Percentiles rank a stretch among this genome's conserved stretches.
Evolutionary conservation across 2,113 vertebrate genomes (phyloP).

Genomic region (Emydura subglobosa): DNA sequence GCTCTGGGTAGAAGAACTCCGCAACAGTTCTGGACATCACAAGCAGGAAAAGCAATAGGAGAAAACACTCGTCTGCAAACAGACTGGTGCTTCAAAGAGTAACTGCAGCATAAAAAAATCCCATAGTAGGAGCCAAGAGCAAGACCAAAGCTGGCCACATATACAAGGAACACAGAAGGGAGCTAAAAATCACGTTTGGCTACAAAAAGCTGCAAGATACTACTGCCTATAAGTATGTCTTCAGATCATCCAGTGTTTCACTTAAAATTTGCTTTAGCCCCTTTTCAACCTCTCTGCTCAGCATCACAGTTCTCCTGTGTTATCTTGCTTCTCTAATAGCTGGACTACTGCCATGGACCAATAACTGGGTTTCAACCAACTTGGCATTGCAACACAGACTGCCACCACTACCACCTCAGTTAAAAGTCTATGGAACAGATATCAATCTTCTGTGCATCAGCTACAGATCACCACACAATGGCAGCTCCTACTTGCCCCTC

Average conservation of each 20-base stretch:
- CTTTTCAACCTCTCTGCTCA: neutral
- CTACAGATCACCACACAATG: neutral
- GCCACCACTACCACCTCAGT: neutral
- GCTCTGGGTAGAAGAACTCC: neutral
- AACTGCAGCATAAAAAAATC: neutral
- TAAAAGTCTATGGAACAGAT: neutral
- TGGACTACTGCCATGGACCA: neutral
- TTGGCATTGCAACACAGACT: neutral
- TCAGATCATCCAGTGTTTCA: neutral
- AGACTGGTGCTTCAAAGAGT: neutral
- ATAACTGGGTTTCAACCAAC: rapidly evolving
- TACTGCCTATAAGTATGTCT: neutral
- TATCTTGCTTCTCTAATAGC: neutral
- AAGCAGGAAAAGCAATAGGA: no score
- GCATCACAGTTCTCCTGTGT: neutral
- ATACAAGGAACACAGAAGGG: neutral
- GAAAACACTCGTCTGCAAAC: neutral
- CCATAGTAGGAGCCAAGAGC: neutral
- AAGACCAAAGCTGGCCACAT: neutral
- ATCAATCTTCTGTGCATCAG: neutral
- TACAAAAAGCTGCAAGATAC: neutral
- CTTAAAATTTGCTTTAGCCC: neutral
- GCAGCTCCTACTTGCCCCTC: rapidly evolving
- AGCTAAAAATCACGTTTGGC: neutral
- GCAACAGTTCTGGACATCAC: no score